These are phyloP conservation scores for Lepidothrix coronata DNA, from an alignment of 2,113 vertebrate species.

Conservation along the genomic window DNA sequence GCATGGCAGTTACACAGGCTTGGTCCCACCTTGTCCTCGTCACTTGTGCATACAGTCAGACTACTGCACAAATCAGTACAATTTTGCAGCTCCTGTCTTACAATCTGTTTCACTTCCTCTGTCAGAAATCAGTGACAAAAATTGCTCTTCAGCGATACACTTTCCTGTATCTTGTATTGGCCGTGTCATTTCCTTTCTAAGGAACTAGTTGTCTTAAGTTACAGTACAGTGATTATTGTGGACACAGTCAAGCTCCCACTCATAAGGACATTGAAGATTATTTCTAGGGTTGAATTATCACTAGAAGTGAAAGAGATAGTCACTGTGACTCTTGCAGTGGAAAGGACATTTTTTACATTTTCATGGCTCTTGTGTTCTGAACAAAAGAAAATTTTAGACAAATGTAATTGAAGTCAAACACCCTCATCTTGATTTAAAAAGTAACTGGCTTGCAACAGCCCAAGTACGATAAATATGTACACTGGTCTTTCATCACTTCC, in stretches of 20 bases:
- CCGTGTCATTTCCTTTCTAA: neutral
- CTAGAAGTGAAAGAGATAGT: neutral
- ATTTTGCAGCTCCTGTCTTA: neutral
- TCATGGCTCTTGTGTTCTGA: neutral
- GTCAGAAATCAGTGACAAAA: neutral
- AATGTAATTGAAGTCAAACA: neutral
- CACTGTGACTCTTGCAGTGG: neutral
- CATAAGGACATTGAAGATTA: neutral
- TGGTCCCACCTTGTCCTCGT: neutral
- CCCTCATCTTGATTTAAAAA: neutral
- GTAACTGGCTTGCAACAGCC: neutral
- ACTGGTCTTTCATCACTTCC: neutral
- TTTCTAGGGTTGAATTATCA: neutral
- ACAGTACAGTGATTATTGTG: neutral
- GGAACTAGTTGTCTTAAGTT: neutral
- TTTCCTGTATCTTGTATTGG: neutral
- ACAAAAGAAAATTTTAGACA: neutral
- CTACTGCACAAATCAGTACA: neutral
- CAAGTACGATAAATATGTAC: neutral
- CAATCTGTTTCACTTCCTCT: neutral
- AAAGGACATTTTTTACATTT: neutral
- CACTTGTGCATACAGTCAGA: neutral
- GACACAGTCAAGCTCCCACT: neutral
- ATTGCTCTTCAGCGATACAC: neutral
- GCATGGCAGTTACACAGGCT: neutral